Base-by-base conservation (phyloP, 2,888 invertebrate species). In the Abrostola tripartita region DNA sequence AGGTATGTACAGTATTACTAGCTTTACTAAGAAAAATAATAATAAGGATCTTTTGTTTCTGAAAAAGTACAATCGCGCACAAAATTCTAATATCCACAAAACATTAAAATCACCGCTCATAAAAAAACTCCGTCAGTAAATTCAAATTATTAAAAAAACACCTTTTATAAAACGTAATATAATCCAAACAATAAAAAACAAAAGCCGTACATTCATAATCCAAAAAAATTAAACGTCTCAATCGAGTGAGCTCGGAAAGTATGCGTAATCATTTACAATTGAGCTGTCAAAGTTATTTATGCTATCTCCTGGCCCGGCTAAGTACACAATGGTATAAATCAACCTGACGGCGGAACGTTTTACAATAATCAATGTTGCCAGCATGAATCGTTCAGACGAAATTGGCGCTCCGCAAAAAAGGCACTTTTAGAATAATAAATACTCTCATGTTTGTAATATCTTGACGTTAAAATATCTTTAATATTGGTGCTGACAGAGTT, bases 1-100 rank as follows among this genome's bases (percentile, higher is more conserved):
- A 89, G 89, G 90, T 90, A 89, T 94, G 94, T 94, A 94, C 94
- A 94, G 94, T 94, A 94, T 94, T 93, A 94, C 88, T 94, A 94
- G 94, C 91, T 91, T 93, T 93, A 93, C 90, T 92, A 92, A 92
- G 92, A 87, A 88, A 87, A 82, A 87, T 87, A 82, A 78, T 81
- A 81, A 82, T 83, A 83, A 81, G 79, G 77, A 67, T 78, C 75
- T 81, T 73, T 76, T 85, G 68, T 70, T 74, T 79, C 84, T 79
- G 81, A 83, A 88, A 81, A 82, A 79, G 85, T 83, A 84, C 81
- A 84, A 74, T 66, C 55, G 57, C 5, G 5, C 14, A 52, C 42
- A 50, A 58, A 58, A 65, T 9, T 5, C 36, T 8, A 53, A 12
- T 41, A 50, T 0, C 36, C 12, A 35, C 36, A 41, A 41, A 40